Evolutionary conservation across 2,888 invertebrate species (phyloP).

Genomic region (Baronia brevicornis): DNA sequence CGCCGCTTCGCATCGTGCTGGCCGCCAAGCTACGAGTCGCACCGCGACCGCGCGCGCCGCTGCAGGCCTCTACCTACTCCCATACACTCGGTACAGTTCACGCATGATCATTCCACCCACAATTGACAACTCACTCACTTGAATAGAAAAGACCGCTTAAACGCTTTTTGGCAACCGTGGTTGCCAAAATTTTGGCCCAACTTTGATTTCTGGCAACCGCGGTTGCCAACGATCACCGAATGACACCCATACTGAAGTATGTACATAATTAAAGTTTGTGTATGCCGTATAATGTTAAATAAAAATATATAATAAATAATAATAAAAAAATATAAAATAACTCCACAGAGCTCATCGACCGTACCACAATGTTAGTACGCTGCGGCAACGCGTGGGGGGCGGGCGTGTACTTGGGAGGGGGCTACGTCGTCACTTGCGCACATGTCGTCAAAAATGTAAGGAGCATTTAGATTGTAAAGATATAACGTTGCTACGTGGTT

Average conservation of each 20-base stretch:
- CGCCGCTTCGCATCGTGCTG: slow-evolving; percentile 65
- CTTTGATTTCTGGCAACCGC: too few species aligned
- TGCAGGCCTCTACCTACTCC: slow-evolving; percentile 23
- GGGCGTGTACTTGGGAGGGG: slow-evolving; percentile 70
- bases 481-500: too few species aligned
- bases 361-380: slow-evolving; percentile 69
- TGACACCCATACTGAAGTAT: too few species aligned
- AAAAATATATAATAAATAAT: too few species aligned
- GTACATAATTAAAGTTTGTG: too few species aligned
- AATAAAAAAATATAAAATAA: background rate
- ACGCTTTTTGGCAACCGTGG: too few species aligned
- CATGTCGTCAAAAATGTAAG: slow-evolving; percentile 75
- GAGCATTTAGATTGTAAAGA: too few species aligned
- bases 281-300: too few species aligned
- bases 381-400: slow-evolving; percentile 78
- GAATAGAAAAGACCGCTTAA: too few species aligned
- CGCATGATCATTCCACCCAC: background rate
- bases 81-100: slow-evolving; percentile 23
- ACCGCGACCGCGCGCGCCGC: slow-evolving; percentile 22
- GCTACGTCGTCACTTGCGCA: slow-evolving; percentile 76
- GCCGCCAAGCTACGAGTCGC: slow-evolving; percentile 55
- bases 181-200: too few species aligned
- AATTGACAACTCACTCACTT: too few species aligned
- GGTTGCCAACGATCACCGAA: too few species aligned
- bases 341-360: slow-evolving; percentile 62